Conservation (phyloP, 30 jellyfish, hydroid and myxozoan species). For the Aurelia aurita complex sp. Pacific region DNA sequence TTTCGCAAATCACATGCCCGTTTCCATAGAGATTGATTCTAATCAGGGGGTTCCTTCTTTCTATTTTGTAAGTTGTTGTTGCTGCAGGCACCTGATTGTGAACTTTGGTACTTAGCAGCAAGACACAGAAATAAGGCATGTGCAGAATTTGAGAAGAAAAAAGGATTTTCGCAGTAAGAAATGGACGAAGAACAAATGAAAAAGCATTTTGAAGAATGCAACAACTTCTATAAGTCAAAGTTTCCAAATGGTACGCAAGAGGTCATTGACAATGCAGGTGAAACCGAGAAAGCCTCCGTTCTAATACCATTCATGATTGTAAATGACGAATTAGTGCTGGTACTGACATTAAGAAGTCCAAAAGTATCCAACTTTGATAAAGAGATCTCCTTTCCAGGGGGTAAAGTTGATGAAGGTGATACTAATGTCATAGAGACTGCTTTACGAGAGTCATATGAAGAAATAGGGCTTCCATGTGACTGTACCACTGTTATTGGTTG, state of each 20-base stretch:
- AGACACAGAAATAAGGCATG: too few relatives aligned
- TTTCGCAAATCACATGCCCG: too few relatives aligned
- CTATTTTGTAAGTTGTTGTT: too few relatives aligned
- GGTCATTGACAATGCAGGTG: too few relatives aligned
- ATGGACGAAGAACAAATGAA: background rate
- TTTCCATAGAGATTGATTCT: too few relatives aligned
- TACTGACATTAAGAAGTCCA: conserved; percentile 35
- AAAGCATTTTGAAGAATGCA: background rate
- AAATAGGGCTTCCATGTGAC: conserved; percentile 28
- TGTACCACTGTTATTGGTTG: conserved; percentile 26
- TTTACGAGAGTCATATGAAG: conserved; percentile 48
- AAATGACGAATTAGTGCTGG: conserved; percentile 8
- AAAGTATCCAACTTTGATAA: background rate
- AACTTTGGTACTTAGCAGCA: too few relatives aligned
- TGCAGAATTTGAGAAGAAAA: too few relatives aligned
- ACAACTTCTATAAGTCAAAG: background rate
- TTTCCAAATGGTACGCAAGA: background rate
- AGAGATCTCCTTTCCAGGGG: conserved; percentile 66
- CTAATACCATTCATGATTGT: conserved; percentile 31
- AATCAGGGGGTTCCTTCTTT: too few relatives aligned
- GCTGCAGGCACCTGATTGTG: too few relatives aligned
- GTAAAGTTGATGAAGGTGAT: conserved; percentile 36
- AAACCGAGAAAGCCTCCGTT: conserved; percentile 29
- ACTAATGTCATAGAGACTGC: conserved; percentile 29
- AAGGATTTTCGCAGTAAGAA: too few relatives aligned